A percentile compares a stretch with the other conserved stretches of the same genome.
Evolutionary conservation across 2,888 invertebrate species (phyloP).

Genomic region (Pyrochroa serraticornis): DNA sequence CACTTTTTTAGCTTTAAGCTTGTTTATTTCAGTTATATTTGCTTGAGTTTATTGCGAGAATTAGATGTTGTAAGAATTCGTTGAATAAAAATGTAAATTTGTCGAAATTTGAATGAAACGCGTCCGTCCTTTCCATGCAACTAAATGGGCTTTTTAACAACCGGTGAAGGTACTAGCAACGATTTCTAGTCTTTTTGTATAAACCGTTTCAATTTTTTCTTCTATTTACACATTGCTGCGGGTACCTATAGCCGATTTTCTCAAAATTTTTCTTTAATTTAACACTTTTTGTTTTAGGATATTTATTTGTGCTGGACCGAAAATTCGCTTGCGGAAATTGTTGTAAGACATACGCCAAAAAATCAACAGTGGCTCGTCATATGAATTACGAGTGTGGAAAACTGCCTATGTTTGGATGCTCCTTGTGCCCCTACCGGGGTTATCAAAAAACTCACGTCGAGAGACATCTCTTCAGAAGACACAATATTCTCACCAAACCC

Average conservation of each 20-base stretch:
- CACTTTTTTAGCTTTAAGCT: too few species aligned
- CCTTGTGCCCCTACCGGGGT: slow-evolving; percentile 45
- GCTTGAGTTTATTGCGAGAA: too few species aligned
- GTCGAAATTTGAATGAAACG: too few species aligned
- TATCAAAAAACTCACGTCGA: slow-evolving; percentile 50
- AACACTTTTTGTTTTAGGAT: slow-evolving; percentile 14
- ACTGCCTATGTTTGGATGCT: slow-evolving; percentile 44
- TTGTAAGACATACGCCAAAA: slow-evolving; percentile 39
- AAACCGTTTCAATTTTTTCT: too few species aligned
- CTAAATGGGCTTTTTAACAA: not conserved
- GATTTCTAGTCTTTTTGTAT: not conserved
- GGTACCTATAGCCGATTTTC: too few species aligned
- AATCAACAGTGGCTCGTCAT: slow-evolving; percentile 41
- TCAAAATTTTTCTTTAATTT: not conserved
- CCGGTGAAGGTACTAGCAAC: slow-evolving; percentile 16
- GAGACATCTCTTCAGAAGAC: slow-evolving; percentile 46
- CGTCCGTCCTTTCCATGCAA: too few species aligned
- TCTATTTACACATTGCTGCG: too few species aligned
- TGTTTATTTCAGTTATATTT: too few species aligned
- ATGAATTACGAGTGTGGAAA: slow-evolving; percentile 47
- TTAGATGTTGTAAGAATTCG: too few species aligned
- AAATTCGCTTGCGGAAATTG: slow-evolving; percentile 36
- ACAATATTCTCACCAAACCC: slow-evolving; percentile 37
- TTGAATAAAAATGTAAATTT: too few species aligned
- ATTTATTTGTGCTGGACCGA: slow-evolving; percentile 15